These are phyloP conservation scores for Sebastes miniatus DNA, from an alignment of 2,797 vertebrate genomes.

Conservation along the genomic window DNA sequence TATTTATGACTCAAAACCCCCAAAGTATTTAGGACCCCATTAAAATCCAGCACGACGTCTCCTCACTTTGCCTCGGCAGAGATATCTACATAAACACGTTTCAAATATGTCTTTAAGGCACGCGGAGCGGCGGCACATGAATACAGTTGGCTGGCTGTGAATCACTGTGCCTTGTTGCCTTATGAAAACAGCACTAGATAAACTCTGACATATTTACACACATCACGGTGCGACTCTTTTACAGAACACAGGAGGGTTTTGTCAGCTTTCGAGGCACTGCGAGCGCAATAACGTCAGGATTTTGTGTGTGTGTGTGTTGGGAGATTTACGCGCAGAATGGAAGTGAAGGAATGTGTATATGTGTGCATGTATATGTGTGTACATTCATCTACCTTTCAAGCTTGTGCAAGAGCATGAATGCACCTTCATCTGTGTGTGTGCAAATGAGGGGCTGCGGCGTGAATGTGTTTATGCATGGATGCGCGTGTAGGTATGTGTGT, in stretches of 20 bases:
- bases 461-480: constrained; percentile 45
- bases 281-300: neutral
- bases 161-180: constrained; percentile 41
- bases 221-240: constrained; percentile 33
- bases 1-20: constrained; percentile 7
- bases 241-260: constrained; percentile 40
- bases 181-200: constrained; percentile 46
- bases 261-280: constrained; percentile 58
- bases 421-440: constrained; percentile 25
- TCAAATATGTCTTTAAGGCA: neutral
- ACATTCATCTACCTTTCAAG: neutral
- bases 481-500: constrained; percentile 4
- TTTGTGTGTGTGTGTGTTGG: neutral
- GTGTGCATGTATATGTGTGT: neutral
- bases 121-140: neutral
- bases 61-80: neutral
- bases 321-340: constrained; percentile 1
- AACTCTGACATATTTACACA: constrained; percentile 69
- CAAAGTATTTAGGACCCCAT: neutral
- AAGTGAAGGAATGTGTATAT: neutral
- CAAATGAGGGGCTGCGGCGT: constrained; percentile 6
- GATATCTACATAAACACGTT: neutral
- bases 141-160: constrained; percentile 37
- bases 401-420: constrained; percentile 4
- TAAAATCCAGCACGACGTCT: neutral